Base-by-base conservation (phyloP, 2,797 vertebrate species). In the Sebastes hubbsi region DNA sequence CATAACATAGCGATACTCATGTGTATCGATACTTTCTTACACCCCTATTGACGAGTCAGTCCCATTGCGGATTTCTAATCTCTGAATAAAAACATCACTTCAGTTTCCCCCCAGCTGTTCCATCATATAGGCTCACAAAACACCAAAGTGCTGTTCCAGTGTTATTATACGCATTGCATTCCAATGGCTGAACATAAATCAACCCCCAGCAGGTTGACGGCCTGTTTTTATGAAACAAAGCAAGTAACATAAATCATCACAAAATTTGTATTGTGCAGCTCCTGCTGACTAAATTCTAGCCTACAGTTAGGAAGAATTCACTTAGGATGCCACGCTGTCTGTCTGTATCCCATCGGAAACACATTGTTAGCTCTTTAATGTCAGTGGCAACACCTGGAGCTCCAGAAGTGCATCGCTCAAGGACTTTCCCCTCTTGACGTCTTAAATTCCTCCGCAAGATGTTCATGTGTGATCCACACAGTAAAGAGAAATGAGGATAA, bases 381-480 rank as follows among this genome's bases (percentile, higher is more conserved):
- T 78, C 52, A 30, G 54, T 24, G 67, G 81, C 9, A 92, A 93
- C 94, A 94, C 88, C 91, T 93, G 92, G 93, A 30, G 87, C 76
- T 85, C 62, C 89, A 87, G 84, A 76, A 30, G 82, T 71, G 76
- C 82, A 56, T 27, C 16, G 55, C 85, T 91, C 80, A 87, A 77
- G 86, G 91, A 92, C 84, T 89, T 90, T 88, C 85, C 88, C 85
- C 25, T 8, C 22, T 63, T 3, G 12, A 1, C 3, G 49, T 78
- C 83, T 79, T 64, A 74, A 87, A 92, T 92, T 90, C 92, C 86
- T 85, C 69, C 0, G 34, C 42, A 42, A 58, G 22, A 75, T 24
- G 63, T 81, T 68, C 29, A 49, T 22, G 62, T 56, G 49, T 18
- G 64, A 74, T 69, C 63, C 60, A 8, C 3, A 64, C 22, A 66